Conservation (phyloP, 2,888 invertebrate species). For the Pterostichus madidus region DNA sequence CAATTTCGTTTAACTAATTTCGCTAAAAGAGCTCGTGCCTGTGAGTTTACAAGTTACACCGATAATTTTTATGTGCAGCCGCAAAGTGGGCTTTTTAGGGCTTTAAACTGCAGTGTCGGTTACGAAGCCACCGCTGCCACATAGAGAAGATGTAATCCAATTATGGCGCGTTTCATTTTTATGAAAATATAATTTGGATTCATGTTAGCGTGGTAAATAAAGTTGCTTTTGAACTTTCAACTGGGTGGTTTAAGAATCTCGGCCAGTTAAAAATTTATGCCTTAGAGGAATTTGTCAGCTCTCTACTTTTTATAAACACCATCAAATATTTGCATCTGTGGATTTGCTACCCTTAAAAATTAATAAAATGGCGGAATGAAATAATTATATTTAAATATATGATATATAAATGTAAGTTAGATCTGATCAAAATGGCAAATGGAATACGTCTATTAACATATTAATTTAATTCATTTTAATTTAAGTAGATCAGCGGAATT, state of each 20-base stretch:
- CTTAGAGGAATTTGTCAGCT: background rate
- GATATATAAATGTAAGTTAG: too few relatives aligned
- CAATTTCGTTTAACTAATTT: constrained; percentile 60
- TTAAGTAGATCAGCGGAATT: too few relatives aligned
- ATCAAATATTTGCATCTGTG: too few relatives aligned
- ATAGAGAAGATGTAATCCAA: constrained; percentile 46
- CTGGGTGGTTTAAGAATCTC: constrained; percentile 8
- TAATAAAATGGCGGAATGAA: too few relatives aligned
- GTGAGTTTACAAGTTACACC: constrained; percentile 48
- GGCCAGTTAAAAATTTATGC: constrained; percentile 5
- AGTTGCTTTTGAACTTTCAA: constrained; percentile 29
- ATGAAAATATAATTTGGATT: constrained; percentile 49
- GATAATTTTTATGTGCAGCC: constrained; percentile 57
- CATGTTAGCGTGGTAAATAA: constrained; percentile 43
- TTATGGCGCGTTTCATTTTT: constrained; percentile 41
- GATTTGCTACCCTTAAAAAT: too few relatives aligned
- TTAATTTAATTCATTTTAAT: too few relatives aligned
- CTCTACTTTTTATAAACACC: background rate
- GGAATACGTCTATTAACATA: too few relatives aligned
- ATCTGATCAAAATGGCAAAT: too few relatives aligned
- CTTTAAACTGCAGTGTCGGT: constrained; percentile 27
- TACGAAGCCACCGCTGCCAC: constrained; percentile 1
- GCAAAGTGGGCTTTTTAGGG: constrained; percentile 42
- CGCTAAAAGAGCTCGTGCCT: constrained; percentile 45
- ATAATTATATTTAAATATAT: too few relatives aligned